Evolutionary conservation across 2,888 invertebrate species (phyloP), one percentile per base, ranked within the genome.

Genomic region (Xestia ashworthii): DNA sequence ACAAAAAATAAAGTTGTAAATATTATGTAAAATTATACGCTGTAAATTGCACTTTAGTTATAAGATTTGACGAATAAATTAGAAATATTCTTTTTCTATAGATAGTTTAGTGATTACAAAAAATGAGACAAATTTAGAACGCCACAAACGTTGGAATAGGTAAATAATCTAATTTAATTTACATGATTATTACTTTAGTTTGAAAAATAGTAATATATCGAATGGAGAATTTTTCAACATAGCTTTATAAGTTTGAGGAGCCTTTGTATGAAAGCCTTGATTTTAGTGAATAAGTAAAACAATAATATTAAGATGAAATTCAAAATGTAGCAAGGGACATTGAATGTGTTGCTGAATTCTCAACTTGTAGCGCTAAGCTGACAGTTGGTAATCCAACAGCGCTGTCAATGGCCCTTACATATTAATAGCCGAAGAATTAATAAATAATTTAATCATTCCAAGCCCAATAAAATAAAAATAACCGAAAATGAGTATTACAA

Each of bases 11-110:
- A 78, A 64, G 6, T 55, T 88, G 88, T 88, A 89, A 89, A 88
- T 89, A 88, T 78, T 82, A 76, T 86, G 74, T 85, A 83, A 82
- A 84, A 81, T 76, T 68, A 77, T 80, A 82, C 41, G 89, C 88
- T 90, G 90, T 91, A 89, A 83, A 90, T 90, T 91, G 90, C 90
- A 91, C 89, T 76, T 64, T 86, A 88, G 69, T 44, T 81, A 0
- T 89, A 87, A 87, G 81, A 60, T 60, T 71, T 58, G 25, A 75
- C 73, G 64, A 76, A 86, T 83, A 68, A 65, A 71, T 76, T 71
- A 83, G 41, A n/a, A 62, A 50, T 74, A 60, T 60, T 65, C 0
- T 70, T 68, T 9, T 69, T 71, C 1, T 70, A 67, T 5, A n/a
- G 25, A 55, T 85, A 64, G 12, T 25, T 81, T 67, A 70, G 11